Evolutionary conservation across 2,113 vertebrate species (phyloP).

Genomic region (Tyto alba): DNA sequence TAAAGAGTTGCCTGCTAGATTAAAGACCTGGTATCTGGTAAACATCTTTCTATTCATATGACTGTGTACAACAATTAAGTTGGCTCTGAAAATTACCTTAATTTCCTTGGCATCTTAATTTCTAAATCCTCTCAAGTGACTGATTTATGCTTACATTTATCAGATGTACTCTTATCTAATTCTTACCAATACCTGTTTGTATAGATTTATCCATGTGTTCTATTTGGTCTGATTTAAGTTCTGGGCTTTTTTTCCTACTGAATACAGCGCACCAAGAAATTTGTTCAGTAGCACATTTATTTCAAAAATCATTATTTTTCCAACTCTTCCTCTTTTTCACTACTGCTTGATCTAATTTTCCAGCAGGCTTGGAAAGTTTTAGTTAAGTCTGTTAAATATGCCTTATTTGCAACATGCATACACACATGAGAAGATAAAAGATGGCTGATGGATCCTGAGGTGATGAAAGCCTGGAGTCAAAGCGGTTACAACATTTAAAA

Average conservation of each 20-base stretch:
- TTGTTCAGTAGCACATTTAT: neutral
- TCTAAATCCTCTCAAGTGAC: neutral
- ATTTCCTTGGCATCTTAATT: neutral
- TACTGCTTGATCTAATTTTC: neutral
- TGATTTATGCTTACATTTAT: neutral
- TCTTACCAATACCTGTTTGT: neutral
- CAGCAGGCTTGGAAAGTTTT: neutral
- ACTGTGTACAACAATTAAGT: neutral
- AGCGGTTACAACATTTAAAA: neutral
- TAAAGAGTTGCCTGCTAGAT: neutral
- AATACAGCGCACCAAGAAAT: neutral
- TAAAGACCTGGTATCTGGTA: neutral
- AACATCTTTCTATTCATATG: neutral
- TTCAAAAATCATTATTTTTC: neutral
- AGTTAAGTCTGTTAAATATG: neutral
- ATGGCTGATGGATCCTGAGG: neutral
- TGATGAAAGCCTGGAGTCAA: neutral
- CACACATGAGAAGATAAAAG: neutral
- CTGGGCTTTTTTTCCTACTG: neutral
- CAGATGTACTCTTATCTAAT: neutral
- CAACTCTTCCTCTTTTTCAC: neutral
- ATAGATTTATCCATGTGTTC: neutral
- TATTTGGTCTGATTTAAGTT: neutral
- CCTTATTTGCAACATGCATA: neutral
- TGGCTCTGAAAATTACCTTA: neutral